These are phyloP conservation scores for Porites rus DNA, from an alignment of 92 coral and sea anemone genomes.

Conservation along the genomic window DNA sequence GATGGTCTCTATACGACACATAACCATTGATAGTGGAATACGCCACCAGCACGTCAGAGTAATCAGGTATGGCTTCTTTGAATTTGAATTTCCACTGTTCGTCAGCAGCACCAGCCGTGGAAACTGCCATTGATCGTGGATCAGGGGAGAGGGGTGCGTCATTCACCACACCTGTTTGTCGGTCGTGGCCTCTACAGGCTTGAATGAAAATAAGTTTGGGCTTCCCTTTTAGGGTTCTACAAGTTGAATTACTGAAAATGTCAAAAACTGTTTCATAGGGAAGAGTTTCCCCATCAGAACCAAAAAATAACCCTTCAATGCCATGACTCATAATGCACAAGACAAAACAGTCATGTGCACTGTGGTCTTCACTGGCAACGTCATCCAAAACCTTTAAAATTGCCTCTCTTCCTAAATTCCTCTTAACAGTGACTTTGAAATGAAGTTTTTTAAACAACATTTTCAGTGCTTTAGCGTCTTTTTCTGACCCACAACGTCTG, in stretches of 20 bases:
- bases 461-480: slow-evolving; percentile 53
- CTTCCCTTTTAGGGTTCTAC: slow-evolving; percentile 69
- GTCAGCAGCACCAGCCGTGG: background rate
- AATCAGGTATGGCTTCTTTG: slow-evolving; percentile 42
- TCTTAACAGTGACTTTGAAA: slow-evolving; percentile 53
- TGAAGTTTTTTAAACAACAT: slow-evolving; percentile 63
- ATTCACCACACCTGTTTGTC: slow-evolving; percentile 60
- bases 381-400: slow-evolving; percentile 27
- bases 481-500: slow-evolving; percentile 72
- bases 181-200: slow-evolving; percentile 77
- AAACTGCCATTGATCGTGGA: background rate
- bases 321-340: slow-evolving; percentile 95
- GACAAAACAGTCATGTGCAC: slow-evolving; percentile 76
- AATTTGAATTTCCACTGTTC: background rate
- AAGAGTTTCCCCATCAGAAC: slow-evolving; percentile 68
- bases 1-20: slow-evolving; percentile 69
- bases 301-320: slow-evolving; percentile 52
- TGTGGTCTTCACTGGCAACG: slow-evolving; percentile 50
- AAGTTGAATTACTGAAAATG: slow-evolving; percentile 58
- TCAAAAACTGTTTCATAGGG: slow-evolving; percentile 18
- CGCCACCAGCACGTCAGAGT: slow-evolving; percentile 81
- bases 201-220: slow-evolving; percentile 90
- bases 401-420: slow-evolving; percentile 41
- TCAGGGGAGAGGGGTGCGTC: background rate
- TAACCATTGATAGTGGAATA: slow-evolving; percentile 76